Conservation (phyloP, 1,140 invertebrate species). For the Acromyrmex echinatior region DNA sequence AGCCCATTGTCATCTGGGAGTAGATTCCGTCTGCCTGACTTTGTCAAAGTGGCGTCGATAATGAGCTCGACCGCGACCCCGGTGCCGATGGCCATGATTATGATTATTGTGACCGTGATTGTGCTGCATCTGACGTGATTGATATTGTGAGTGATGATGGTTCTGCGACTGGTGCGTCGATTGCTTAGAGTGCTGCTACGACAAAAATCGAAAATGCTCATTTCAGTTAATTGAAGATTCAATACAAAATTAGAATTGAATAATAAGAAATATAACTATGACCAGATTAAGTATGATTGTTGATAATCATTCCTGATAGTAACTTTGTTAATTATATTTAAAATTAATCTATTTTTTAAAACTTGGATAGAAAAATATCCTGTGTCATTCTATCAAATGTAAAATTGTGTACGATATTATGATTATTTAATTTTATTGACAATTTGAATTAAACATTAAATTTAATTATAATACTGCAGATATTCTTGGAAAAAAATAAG, state of each 20-base stretch:
- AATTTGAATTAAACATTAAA: background rate
- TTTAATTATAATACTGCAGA: background rate
- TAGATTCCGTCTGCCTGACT: slow-evolving; percentile 80
- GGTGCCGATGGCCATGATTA: slow-evolving; percentile 79
- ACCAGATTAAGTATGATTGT: background rate
- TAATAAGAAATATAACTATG: background rate
- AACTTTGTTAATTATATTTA: slow-evolving; percentile 4
- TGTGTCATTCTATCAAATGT: background rate
- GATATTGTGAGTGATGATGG: slow-evolving; percentile 69
- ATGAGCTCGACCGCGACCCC: slow-evolving; percentile 80
- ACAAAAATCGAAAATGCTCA: slow-evolving; percentile 34
- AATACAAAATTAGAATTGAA: background rate
- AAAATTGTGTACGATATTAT: background rate
- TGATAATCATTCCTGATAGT: background rate
- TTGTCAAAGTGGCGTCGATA: slow-evolving; percentile 82
- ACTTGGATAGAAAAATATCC: background rate
- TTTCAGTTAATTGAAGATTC: background rate
- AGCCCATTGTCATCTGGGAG: slow-evolving; percentile 86
- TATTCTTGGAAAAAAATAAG: background rate
- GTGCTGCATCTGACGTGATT: slow-evolving; percentile 79
- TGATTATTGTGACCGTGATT: slow-evolving; percentile 75
- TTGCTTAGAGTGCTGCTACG: slow-evolving; percentile 74
- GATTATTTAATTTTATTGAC: background rate
- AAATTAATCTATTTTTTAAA: background rate
- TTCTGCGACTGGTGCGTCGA: slow-evolving; percentile 73